Conservation (phyloP, 2,888 invertebrate species). For the Muschampia staudingeri region DNA sequence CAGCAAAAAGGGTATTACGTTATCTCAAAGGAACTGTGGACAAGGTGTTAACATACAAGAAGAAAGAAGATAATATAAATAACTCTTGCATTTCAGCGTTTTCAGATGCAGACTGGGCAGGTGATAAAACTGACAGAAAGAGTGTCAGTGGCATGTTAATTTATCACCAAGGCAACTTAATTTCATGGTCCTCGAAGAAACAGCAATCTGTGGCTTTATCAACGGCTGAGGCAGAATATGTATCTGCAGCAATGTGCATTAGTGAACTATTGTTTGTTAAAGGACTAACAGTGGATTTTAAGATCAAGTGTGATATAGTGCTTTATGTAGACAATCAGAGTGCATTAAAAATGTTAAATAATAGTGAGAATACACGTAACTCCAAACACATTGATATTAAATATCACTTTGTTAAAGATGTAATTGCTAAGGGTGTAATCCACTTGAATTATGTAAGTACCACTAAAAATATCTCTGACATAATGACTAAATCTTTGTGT, state of each 20-base stretch:
- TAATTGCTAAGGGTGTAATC: not conserved
- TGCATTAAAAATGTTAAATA: conserved; percentile 32
- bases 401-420: conserved; percentile 39
- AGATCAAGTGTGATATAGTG: not conserved
- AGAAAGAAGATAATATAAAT: not conserved
- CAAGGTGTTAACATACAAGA: conserved; percentile 2
- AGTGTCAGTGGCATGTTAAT: conserved; percentile 37
- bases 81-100: conserved; percentile 10
- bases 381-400: conserved; percentile 42
- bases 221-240: conserved; percentile 44
- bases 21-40: conserved; percentile 9
- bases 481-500: not conserved
- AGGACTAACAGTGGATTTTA: not conserved
- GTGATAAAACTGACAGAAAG: conserved; percentile 27
- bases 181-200: conserved; percentile 34
- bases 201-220: conserved; percentile 43
- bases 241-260: conserved; percentile 26
- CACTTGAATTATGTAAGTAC: not conserved
- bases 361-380: conserved; percentile 24
- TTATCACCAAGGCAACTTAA: conserved; percentile 17
- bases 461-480: not conserved
- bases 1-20: conserved; percentile 3
- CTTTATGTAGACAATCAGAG: conserved; percentile 33
- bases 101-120: conserved; percentile 47
- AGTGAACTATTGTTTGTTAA: conserved; percentile 20